Evolutionary conservation across 2,888 invertebrate genomes (phyloP).

Genomic region (Galeruca laticollis): DNA sequence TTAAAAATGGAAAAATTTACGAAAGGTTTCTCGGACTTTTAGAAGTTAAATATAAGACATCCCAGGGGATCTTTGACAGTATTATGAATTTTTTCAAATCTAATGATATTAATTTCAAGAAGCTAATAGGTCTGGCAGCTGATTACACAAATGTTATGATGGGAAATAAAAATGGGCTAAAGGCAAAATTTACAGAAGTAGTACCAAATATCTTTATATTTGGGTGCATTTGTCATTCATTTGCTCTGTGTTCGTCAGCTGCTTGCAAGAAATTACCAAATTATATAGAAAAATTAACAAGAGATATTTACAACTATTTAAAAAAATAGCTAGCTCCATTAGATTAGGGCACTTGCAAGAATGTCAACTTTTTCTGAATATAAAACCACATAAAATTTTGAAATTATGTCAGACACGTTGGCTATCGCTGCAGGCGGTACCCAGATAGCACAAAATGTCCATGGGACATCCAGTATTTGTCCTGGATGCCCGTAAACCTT

Average conservation of each 20-base stretch:
- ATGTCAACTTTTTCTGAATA: background rate
- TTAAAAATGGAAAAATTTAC: constrained; percentile 25
- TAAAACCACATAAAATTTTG: too few species aligned
- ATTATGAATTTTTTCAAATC: constrained; percentile 30
- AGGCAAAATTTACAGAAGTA: constrained; percentile 16
- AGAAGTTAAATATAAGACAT: constrained; percentile 31
- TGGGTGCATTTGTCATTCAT: constrained; percentile 34
- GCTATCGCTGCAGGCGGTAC: background rate
- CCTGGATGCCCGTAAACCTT: too few species aligned
- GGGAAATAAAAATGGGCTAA: constrained; percentile 32
- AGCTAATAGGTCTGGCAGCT: constrained; percentile 38
- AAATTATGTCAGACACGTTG: background rate
- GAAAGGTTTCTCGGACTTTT: constrained; percentile 30
- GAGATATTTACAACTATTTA: constrained; percentile 18
- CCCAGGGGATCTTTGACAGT: constrained; percentile 24
- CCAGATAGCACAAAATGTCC: too few species aligned
- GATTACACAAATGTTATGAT: constrained; percentile 42
- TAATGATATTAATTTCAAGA: constrained; percentile 27
- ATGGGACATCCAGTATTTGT: too few species aligned
- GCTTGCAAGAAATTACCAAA: constrained; percentile 15
- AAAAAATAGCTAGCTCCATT: constrained; percentile 12
- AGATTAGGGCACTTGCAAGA: constrained; percentile 1
- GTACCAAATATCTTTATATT: constrained; percentile 30
- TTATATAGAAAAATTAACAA: constrained; percentile 15
- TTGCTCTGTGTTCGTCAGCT: constrained; percentile 15